These are phyloP conservation scores for Otis tarda DNA, from an alignment of 2,113 vertebrate species.

Conservation along the genomic window DNA sequence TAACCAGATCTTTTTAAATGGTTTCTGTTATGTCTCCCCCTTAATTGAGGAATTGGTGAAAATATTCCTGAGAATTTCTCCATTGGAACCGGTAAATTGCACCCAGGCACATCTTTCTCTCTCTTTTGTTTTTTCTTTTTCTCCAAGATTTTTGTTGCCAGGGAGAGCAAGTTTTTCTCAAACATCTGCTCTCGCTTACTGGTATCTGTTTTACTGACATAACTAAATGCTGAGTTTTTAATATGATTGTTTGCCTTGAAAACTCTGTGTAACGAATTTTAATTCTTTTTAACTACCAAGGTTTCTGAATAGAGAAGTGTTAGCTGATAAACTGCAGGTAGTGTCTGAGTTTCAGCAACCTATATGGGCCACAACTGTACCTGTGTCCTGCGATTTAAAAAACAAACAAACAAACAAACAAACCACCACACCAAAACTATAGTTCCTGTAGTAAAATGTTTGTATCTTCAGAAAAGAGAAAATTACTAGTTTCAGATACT, in stretches of 20 bases:
- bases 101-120: accelerated
- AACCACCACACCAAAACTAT: not conserved
- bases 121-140: not conserved
- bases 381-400: not conserved
- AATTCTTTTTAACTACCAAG: not conserved
- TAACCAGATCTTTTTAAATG: not conserved
- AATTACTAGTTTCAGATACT: not conserved
- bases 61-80: not conserved
- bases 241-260: not conserved
- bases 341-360: not conserved
- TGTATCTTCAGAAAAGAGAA: not conserved
- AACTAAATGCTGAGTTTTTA: constrained; percentile 9
- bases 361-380: not conserved
- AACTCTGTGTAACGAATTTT: not conserved
- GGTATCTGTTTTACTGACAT: not conserved
- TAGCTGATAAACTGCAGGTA: not conserved
- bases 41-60: not conserved
- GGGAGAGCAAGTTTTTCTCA: not conserved
- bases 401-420: not conserved
- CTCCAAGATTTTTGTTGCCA: not conserved
- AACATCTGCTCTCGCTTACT: not conserved
- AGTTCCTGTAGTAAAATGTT: not conserved
- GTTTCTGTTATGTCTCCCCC: not conserved
- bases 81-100: not conserved
- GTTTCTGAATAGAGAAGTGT: not conserved